Base-by-base conservation (phyloP, 1,140 invertebrate species). In the Drosophila pseudoobscura region DNA sequence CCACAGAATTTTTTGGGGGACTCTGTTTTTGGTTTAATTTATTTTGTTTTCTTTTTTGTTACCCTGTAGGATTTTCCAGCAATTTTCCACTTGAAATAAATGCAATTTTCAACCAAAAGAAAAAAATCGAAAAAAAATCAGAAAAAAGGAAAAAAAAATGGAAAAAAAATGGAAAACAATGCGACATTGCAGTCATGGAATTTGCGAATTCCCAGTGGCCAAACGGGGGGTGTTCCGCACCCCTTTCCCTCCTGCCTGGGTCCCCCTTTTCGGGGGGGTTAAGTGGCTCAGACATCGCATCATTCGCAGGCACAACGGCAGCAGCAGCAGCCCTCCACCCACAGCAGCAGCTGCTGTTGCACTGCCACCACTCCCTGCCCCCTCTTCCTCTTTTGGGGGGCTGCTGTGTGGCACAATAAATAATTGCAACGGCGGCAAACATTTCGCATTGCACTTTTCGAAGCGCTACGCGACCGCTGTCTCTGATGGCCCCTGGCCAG, bases 391-490 rank as follows among this genome's bases (percentile, higher is more conserved):
- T 74, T 74, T 54, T 17, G 52, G 35, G 35, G 9, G 3, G 35
- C 35, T 39, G 56, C 63, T 57, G 56, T 68, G 74, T 39, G 70
- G 71, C 83, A 88, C 72, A 88, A 87, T 87, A 87, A 87, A 87
- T 87, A 87, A 88, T 87, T 87, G 83, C 83, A 87, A 72, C 80
- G 76, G 66, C 79, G 75, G 82, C 76, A 87, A 87, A 78, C 82
- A 78, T 78, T 87, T 87, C 75, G 75, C 82, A 60, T 76, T 87
- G 83, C 83, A 88, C 75, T 87, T 87, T 83, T 17, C 83, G 71
- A 82, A 88, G 9, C 35, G 9, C 35, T 35, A 1, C 9, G 35
- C 35, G 39, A 5, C 47, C 47, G 8, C 29, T 44, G 17, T 44
- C 20, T 8, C 35, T 9, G 9, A 35, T 35, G 44, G 53, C 51